These are phyloP conservation scores for Crenichthys baileyi DNA, from an alignment of 2,797 vertebrate species.

Conservation along the genomic window DNA sequence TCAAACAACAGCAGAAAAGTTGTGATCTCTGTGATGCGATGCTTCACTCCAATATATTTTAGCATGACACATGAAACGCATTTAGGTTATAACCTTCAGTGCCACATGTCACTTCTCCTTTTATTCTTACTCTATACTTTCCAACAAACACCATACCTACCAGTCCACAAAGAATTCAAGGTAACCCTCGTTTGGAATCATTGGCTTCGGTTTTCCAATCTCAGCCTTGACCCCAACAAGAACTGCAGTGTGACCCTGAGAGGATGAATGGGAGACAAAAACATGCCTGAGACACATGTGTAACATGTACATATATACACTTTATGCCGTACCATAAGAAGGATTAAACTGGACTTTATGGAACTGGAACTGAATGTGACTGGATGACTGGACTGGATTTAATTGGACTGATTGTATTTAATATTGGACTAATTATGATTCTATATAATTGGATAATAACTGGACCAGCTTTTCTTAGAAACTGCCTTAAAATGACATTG, in stretches of 20 bases:
- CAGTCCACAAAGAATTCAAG: slow-evolving; percentile 80
- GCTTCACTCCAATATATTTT: background rate
- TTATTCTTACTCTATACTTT: background rate
- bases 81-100: background rate
- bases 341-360: background rate
- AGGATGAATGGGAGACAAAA: background rate
- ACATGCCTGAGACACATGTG: background rate
- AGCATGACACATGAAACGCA: background rate
- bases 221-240: slow-evolving; percentile 96
- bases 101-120: background rate
- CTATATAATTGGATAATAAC: too few relatives aligned
- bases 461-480: background rate
- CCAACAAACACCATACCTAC: slow-evolving; percentile 40
- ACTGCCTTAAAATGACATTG: background rate
- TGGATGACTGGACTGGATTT: background rate
- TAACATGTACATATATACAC: background rate
- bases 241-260: slow-evolving; percentile 92
- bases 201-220: slow-evolving; percentile 87
- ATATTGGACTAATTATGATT: too few relatives aligned
- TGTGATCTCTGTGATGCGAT: background rate
- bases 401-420: background rate
- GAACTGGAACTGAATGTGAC: background rate
- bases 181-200: slow-evolving; percentile 65
- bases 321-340: background rate
- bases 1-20: background rate